These are phyloP conservation scores for Vidua chalybeata DNA, from an alignment of 2,113 vertebrate species.

Conservation along the genomic window DNA sequence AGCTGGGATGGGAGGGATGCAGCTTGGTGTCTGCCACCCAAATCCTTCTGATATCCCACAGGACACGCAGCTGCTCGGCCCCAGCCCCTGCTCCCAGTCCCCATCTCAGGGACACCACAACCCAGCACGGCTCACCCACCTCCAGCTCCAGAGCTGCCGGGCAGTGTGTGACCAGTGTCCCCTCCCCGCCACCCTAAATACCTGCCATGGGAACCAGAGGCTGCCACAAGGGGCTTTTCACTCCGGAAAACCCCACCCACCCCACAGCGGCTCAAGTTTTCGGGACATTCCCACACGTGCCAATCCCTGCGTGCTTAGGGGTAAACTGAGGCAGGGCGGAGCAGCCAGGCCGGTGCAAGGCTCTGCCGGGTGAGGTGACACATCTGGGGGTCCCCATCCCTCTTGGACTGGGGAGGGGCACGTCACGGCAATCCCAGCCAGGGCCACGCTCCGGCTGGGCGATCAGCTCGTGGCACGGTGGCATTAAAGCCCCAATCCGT, in stretches of 20 bases:
- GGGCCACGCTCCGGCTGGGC: neutral
- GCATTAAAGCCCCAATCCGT: neutral
- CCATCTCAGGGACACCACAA: neutral
- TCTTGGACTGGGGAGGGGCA: neutral
- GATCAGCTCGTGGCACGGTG: neutral
- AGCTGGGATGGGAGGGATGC: neutral
- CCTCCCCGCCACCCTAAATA: neutral
- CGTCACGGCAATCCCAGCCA: rapidly evolving
- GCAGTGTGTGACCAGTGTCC: rapidly evolving
- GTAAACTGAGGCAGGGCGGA: slow-evolving; percentile 24
- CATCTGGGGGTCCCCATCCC: neutral
- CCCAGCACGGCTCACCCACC: neutral
- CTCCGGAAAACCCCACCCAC: slow-evolving; percentile 23
- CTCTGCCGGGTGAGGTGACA: neutral
- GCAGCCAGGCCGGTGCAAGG: neutral
- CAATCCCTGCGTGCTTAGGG: rapidly evolving
- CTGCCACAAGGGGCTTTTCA: slow-evolving; percentile 23
- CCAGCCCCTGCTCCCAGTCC: neutral
- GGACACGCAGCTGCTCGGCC: rapidly evolving
- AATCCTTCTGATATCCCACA: neutral
- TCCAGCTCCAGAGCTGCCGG: neutral
- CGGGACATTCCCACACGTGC: neutral
- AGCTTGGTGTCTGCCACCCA: neutral
- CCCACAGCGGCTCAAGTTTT: neutral
- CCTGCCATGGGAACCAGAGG: rapidly evolving